Conservation (phyloP, 2,113 vertebrate genomes). For the Gymnocephalus cernua region DNA sequence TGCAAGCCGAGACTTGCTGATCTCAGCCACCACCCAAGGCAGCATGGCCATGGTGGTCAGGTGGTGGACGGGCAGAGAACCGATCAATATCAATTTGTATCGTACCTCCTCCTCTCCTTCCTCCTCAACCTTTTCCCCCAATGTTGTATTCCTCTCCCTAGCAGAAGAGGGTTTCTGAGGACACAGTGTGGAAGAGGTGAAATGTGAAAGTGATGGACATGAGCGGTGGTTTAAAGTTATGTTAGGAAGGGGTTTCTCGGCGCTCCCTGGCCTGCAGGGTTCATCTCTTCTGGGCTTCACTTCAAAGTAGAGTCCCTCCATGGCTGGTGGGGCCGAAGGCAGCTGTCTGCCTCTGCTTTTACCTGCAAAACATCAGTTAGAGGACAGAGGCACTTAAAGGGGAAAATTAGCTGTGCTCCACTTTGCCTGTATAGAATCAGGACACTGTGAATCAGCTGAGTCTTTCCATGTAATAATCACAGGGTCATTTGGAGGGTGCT, state of each 20-base stretch:
- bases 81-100: slow-evolving; percentile 89
- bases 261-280: neutral
- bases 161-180: neutral
- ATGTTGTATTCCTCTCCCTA: neutral
- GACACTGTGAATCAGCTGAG: neutral
- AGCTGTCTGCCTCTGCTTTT: slow-evolving; percentile 11
- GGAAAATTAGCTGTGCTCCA: neutral
- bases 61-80: slow-evolving; percentile 88
- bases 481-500: slow-evolving; percentile 53
- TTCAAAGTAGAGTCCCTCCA: slow-evolving; percentile 84
- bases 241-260: slow-evolving; percentile 14
- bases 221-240: slow-evolving; percentile 49
- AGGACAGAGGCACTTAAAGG: neutral
- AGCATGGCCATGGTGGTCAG: slow-evolving; percentile 96
- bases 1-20: slow-evolving; percentile 75
- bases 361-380: slow-evolving; percentile 58
- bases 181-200: slow-evolving; percentile 9
- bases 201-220: slow-evolving; percentile 47
- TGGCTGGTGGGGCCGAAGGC: slow-evolving; percentile 46
- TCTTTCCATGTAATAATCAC: neutral
- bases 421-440: neutral
- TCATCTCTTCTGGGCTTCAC: slow-evolving; percentile 70
- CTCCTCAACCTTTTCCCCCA: slow-evolving; percentile 19
- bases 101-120: slow-evolving; percentile 56
- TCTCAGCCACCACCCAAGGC: slow-evolving; percentile 96